Evolutionary conservation across 2,797 vertebrate genomes (phyloP).

Genomic region (Podarcis siculus): DNA sequence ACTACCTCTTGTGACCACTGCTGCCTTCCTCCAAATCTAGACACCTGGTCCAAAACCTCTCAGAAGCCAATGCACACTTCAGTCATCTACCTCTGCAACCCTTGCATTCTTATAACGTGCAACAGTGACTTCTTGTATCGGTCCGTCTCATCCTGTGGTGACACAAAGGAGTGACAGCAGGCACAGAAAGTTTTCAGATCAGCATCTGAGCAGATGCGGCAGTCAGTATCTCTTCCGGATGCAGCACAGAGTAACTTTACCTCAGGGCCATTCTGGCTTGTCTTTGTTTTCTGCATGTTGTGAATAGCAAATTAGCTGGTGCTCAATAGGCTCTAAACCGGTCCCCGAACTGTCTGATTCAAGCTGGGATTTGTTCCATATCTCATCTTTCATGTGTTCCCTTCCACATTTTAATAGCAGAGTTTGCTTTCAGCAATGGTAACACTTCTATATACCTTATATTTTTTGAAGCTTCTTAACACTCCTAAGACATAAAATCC

Average conservation of each 20-base stretch:
- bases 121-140: neutral
- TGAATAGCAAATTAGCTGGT: slow-evolving; percentile 68
- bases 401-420: slow-evolving; percentile 60
- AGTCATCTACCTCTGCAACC: neutral
- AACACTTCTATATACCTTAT: neutral
- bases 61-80: neutral
- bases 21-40: neutral
- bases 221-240: fast-evolving
- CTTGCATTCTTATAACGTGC: neutral
- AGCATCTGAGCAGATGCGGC: neutral
- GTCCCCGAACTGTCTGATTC: slow-evolving; percentile 65
- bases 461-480: slow-evolving; percentile 35
- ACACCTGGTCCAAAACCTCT: neutral
- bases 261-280: slow-evolving; percentile 47
- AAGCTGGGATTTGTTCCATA: slow-evolving; percentile 70
- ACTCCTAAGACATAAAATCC: slow-evolving; percentile 16
- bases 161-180: neutral
- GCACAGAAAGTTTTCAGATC: neutral
- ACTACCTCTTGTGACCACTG: neutral
- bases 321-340: slow-evolving; percentile 52
- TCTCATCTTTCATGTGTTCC: slow-evolving; percentile 59
- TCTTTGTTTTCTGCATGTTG: slow-evolving; percentile 63
- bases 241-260: slow-evolving; percentile 20
- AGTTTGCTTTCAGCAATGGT: slow-evolving; percentile 30
- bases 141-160: neutral